These are phyloP conservation scores for Ctenosaura bakeri DNA, from an alignment of 2,797 vertebrate species.

Conservation along the genomic window DNA sequence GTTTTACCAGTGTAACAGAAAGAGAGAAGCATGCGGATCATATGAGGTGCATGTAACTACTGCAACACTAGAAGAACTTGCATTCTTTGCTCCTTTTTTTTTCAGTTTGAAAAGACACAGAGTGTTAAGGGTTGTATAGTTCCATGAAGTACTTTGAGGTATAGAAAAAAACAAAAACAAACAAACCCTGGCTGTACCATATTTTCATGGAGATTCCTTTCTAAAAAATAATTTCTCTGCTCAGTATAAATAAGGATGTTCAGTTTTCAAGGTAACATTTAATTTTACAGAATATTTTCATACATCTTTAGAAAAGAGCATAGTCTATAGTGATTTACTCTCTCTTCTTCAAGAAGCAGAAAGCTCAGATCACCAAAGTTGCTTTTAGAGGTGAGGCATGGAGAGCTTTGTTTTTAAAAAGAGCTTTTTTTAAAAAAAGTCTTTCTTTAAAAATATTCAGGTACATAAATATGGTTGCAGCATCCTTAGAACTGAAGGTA, in stretches of 20 bases:
- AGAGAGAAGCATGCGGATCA: neutral
- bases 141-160: neutral
- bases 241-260: neutral
- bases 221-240: neutral
- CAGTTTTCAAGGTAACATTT: conserved; percentile 7
- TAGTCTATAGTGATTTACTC: neutral
- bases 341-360: neutral
- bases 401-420: neutral
- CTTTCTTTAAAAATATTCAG: conserved; percentile 8
- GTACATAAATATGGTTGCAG: too few species aligned
- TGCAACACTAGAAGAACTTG: neutral
- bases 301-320: neutral
- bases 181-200: neutral
- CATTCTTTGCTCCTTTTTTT: neutral
- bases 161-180: neutral
- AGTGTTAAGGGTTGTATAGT: neutral
- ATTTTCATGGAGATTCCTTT: neutral
- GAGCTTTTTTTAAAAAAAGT: neutral
- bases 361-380: neutral
- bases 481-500: neutral
- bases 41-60: neutral
- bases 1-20: conserved; percentile 27
- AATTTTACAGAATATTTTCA: neutral
- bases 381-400: neutral
- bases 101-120: neutral